A percentile compares a stretch with the other conserved stretches of the same genome.
Evolutionary conservation across 2,888 invertebrate species (phyloP).

Genomic region (Actias luna): DNA sequence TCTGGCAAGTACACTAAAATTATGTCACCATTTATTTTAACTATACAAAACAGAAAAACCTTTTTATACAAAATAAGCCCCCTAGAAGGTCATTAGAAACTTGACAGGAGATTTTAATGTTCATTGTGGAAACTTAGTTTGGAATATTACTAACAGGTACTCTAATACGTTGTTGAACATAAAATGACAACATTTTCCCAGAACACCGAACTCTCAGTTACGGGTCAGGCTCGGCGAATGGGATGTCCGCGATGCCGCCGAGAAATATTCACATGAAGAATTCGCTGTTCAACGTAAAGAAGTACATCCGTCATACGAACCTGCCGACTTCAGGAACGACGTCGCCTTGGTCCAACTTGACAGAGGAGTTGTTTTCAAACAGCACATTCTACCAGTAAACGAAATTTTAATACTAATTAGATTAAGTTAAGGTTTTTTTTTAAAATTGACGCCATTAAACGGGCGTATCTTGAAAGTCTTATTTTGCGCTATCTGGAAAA

Average conservation of each 20-base stretch:
- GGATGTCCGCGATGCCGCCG: constrained; percentile 93
- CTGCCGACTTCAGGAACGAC: constrained; percentile 95
- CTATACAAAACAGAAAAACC: too few species aligned
- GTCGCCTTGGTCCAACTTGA: constrained; percentile 92
- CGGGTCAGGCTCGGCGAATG: constrained; percentile 95
- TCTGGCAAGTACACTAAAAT: too few species aligned
- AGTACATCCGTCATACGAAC: constrained; percentile 94
- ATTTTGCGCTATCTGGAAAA: too few species aligned
- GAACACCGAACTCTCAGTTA: constrained; percentile 93
- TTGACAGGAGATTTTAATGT: too few species aligned
- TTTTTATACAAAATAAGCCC: too few species aligned
- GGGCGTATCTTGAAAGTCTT: too few species aligned
- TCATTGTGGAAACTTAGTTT: too few species aligned
- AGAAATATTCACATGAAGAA: constrained; percentile 92
- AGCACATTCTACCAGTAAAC: constrained; percentile 92
- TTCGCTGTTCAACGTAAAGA: constrained; percentile 94
- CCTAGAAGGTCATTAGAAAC: too few species aligned
- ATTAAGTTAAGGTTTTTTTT: neutral
- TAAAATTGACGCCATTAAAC: too few species aligned
- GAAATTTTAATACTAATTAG: neutral
- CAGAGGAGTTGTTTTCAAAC: constrained; percentile 91
- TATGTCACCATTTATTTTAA: too few species aligned
- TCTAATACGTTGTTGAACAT: neutral
- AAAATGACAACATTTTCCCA: constrained; percentile 55
- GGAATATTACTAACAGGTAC: neutral